Percentiles rank a stretch among this genome's conserved stretches.
Conservation (phyloP, 2,113 vertebrate species). For the Pavo muticus region DNA sequence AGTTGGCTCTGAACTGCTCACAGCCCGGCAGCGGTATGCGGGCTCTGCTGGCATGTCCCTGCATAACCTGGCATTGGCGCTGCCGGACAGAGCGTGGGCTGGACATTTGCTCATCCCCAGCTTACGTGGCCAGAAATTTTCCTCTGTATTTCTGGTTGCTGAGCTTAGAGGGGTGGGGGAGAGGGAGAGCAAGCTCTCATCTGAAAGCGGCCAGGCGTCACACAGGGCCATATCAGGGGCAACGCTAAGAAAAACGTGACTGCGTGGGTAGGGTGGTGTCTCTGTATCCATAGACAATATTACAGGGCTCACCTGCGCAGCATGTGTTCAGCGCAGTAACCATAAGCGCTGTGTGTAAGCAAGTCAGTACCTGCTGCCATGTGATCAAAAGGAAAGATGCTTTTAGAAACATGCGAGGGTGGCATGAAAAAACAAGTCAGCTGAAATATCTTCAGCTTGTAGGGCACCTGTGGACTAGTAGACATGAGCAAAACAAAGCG, state of each 20-base stretch:
- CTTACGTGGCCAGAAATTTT: not conserved
- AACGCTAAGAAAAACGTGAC: not conserved
- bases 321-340: not conserved
- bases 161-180: conserved; percentile 32
- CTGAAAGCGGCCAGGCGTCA: not conserved
- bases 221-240: not conserved
- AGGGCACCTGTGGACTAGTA: not conserved
- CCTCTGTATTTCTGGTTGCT: conserved; percentile 18
- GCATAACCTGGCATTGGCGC: not conserved
- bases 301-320: not conserved
- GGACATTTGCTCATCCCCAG: conserved; percentile 1
- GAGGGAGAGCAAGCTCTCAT: not conserved
- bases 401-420: conserved; percentile 44
- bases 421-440: conserved; percentile 27
- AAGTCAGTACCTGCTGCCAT: conserved; percentile 42
- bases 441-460: conserved; percentile 5
- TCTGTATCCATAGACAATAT: not conserved
- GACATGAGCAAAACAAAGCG: not conserved
- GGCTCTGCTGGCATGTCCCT: conserved; percentile 32
- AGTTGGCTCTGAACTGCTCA: not conserved
- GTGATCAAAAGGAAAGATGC: conserved; percentile 23
- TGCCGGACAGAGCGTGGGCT: not conserved
- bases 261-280: not conserved
- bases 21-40: not conserved
- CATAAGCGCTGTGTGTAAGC: not conserved